Evolutionary conservation across 2,888 invertebrate genomes (phyloP).

Genomic region (Leptinotarsa juncta): DNA sequence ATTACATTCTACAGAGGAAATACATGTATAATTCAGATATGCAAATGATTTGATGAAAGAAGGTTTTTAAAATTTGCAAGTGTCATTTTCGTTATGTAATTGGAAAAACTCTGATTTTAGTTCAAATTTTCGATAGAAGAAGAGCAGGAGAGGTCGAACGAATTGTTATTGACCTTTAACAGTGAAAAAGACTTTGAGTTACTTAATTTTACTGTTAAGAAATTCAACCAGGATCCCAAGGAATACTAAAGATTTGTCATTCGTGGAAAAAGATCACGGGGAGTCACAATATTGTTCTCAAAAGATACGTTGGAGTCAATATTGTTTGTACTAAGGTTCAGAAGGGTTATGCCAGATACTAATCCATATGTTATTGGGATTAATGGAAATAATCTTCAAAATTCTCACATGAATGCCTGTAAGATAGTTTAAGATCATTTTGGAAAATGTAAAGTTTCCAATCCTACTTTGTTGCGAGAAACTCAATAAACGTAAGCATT

Average conservation of each 20-base stretch:
- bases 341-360: constrained; percentile 24
- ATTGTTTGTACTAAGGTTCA: constrained; percentile 23
- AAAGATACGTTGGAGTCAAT: constrained; percentile 17
- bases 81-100: not conserved
- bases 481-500: constrained; percentile 49
- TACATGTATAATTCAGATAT: not conserved
- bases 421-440: constrained; percentile 46
- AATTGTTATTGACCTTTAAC: not conserved
- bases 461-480: constrained; percentile 45
- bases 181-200: constrained; percentile 6
- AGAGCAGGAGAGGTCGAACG: constrained; percentile 33
- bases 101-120: constrained; percentile 28
- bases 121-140: constrained; percentile 31
- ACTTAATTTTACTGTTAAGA: not conserved
- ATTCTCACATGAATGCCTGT: constrained; percentile 47
- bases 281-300: constrained; percentile 30
- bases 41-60: not conserved
- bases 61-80: not conserved
- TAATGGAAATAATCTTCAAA: constrained; percentile 15
- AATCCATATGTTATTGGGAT: constrained; percentile 37
- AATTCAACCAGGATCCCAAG: not conserved
- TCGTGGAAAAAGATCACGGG: constrained; percentile 31
- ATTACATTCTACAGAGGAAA: not conserved
- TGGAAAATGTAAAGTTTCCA: constrained; percentile 45
- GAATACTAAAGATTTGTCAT: constrained; percentile 29